Evolutionary conservation across 2,888 invertebrate species (phyloP), one percentile per base, ranked within the genome.

Genomic region (Sycophila texana): DNA sequence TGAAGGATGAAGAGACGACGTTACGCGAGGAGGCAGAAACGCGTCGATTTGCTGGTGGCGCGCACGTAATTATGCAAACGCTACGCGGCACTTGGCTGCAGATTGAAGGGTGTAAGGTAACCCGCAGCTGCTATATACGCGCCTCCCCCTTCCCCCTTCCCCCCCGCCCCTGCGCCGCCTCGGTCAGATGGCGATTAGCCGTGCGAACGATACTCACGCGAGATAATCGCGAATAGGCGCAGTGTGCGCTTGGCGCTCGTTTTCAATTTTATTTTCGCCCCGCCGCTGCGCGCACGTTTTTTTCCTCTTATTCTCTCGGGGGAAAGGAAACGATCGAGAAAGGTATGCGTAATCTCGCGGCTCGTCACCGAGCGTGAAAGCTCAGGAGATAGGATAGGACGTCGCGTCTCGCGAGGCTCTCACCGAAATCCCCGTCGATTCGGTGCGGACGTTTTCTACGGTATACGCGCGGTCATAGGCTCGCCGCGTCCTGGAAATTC

Each of bases 61-160:
- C 83, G 14, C 70, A 79, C 82, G 84, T 86, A 88, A 89, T 89
- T 88, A 89, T 88, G 88, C 87, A 87, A 88, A 87, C 85, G 85
- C 84, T 83, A 84, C 53, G 61, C 79, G 83, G 84, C 84, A 86
- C 85, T 86, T 86, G 81, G 63, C 63, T n/a, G 39, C 70, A 87
- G 88, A 89, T 89, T 88, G 85, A 87, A 82, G 88, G 88, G 87
- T 88, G 84, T 82, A 82, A 82, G 82, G 83, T 85, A 85, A 86
- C 85, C 14, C 84, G 84, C 86, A 86, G 85, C 86, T 86, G 87
- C 85, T 26, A 26, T 26, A 83, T 77, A 83, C 55, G 78, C 30
- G 77, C 77, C 22, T 16, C 16, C 26, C 22, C 1, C 13, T 20
- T 2, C 20, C 14, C 55, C 26, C 22, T n/a, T 16, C 18, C 20